Base-by-base conservation (phyloP, 2,888 invertebrate species). In the Pachliopta kotzebuea region DNA sequence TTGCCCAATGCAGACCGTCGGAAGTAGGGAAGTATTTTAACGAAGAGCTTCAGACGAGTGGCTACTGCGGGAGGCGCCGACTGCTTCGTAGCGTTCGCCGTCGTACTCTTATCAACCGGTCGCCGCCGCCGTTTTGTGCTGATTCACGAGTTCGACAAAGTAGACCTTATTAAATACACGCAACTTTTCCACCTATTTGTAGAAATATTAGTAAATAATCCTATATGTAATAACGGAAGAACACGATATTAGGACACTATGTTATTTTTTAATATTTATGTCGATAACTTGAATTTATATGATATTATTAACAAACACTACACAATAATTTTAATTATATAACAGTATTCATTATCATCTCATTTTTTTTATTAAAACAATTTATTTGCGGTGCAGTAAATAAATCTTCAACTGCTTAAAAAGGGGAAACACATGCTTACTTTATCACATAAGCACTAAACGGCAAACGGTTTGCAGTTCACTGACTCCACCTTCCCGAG, bases 401-500 rank as follows among this genome's bases (percentile, higher is more conserved):
- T 45, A 45, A 45, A 18, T n/a, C n/a, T 45, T 42, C 50, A 37
- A n/a, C 49, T 23, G 24, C 31, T 24, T 37, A 49, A 53, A 45
- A 65, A 75, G 80, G 56, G 59, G 55, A 62, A 79, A 73, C 73
- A 79, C 79, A 79, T 79, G 80, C 78, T 81, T 83, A 85, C 84
- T 86, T 85, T 81, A 89, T 88, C 86, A 84, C 83, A 83, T 86
- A 84, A 84, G 85, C 85, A 85, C 84, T 86, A 87, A 85, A 86
- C 84, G 82, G 81, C 84, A 80, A 81, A 83, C 86, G 84, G 85
- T 84, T 83, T 81, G 80, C 83, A 88, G 90, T 90, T 90, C 90
- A 90, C 74, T 89, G 90, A 90, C 89, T 87, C 79, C 78, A 78
- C 85, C 83, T 84, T 89, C 83, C 86, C 80, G 82, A 83, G 84